Conservation (phyloP, 2,113 vertebrate species). For the Rhizomys pruinosus region DNA sequence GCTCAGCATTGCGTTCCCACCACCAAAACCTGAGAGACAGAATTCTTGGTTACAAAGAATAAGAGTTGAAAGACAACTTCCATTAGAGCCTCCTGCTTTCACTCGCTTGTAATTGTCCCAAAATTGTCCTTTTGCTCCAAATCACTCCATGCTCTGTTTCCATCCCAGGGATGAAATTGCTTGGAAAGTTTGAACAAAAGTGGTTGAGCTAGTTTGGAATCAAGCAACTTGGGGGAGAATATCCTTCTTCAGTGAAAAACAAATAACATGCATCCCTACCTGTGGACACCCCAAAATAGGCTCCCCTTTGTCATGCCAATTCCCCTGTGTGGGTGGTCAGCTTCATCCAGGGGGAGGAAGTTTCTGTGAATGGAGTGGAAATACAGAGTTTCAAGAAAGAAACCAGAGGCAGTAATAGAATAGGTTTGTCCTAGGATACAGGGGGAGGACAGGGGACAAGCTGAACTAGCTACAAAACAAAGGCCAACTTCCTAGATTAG, state of each 20-base stretch:
- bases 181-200: conserved; percentile 71
- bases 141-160: conserved; percentile 63
- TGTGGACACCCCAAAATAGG: background rate
- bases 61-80: conserved; percentile 66
- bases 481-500: background rate
- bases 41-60: conserved; percentile 58
- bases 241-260: conserved; percentile 37
- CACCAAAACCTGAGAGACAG: conserved; percentile 66
- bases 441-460: accelerated
- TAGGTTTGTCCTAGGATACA: accelerated
- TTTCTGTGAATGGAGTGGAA: background rate
- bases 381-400: background rate
- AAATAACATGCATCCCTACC: background rate
- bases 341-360: background rate
- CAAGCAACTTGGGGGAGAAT: background rate
- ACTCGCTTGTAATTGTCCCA: conserved; percentile 73
- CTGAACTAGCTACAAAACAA: background rate
- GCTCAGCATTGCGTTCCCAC: conserved; percentile 51
- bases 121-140: conserved; percentile 74
- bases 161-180: conserved; percentile 67
- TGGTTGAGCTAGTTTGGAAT: conserved; percentile 59
- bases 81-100: conserved; percentile 76
- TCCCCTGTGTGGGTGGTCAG: conserved; percentile 43
- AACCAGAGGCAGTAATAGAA: background rate
- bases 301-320: background rate